phyloP scores from a whole-genome alignment of 1,140 invertebrate species.

The Plutomurus gul region DNA sequence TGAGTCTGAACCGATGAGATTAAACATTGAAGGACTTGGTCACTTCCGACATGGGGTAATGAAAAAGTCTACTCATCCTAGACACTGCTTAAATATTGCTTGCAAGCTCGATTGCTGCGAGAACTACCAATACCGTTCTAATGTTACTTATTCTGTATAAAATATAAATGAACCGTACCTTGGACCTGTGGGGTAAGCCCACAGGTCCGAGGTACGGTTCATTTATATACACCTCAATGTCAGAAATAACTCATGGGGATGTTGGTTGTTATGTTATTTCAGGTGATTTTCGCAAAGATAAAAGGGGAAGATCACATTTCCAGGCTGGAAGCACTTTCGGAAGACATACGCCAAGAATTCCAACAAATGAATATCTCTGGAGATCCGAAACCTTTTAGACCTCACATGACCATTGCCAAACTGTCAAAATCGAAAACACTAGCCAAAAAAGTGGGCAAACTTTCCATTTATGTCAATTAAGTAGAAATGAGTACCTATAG shows the following conservation, averaged over 20 bases:
- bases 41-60: constrained; percentile 37
- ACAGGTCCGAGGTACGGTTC: no score
- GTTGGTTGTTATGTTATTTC: background rate
- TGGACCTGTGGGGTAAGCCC: no score
- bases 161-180: no score
- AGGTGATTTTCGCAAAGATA: constrained; percentile 46
- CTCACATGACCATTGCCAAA: constrained; percentile 47
- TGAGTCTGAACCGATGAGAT: constrained; percentile 5
- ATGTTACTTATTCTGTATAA: no score
- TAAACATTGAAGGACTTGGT: constrained; percentile 37
- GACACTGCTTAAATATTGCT: background rate
- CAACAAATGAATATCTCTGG: background rate
- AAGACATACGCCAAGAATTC: constrained; percentile 22
- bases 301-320: constrained; percentile 17
- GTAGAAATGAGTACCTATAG: background rate
- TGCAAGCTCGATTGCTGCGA: no score
- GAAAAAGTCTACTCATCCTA: background rate
- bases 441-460: constrained; percentile 37
- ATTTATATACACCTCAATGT: no score
- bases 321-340: constrained; percentile 22
- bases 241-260: no score
- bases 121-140: no score
- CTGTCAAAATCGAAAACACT: constrained; percentile 41
- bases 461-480: no score
- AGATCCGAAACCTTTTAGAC: constrained; percentile 29